Conservation (phyloP, 2,888 invertebrate genomes). For the Eupithecia abbreviata region DNA sequence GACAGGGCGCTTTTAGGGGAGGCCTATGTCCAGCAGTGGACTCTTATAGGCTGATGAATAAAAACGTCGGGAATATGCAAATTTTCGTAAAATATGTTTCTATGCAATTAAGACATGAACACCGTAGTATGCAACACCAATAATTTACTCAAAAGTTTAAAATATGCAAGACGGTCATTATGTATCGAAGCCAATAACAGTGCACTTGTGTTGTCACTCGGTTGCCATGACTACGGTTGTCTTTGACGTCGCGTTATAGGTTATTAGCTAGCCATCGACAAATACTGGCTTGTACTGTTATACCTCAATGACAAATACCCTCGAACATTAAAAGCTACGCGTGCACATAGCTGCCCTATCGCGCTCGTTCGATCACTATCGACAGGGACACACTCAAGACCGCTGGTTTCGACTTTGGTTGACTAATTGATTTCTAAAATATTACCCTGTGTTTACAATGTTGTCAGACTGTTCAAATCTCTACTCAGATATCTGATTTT, state of each 20-base stretch:
- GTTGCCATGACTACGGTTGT: conserved; percentile 74
- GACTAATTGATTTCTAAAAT: neutral
- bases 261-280: conserved; percentile 80
- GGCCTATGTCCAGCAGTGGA: no score
- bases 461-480: neutral
- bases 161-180: conserved; percentile 27
- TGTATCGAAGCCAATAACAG: conserved; percentile 41
- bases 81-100: neutral
- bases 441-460: neutral
- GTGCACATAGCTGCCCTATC: conserved; percentile 54
- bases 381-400: conserved; percentile 25
- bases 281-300: conserved; percentile 31
- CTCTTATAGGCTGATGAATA: neutral
- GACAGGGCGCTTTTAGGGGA: no score
- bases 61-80: neutral
- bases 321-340: conserved; percentile 55
- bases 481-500: neutral
- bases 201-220: conserved; percentile 69
- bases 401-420: neutral
- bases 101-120: neutral
- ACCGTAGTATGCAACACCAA: neutral
- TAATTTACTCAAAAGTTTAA: conserved; percentile 1
- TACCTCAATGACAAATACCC: conserved; percentile 70
- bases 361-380: conserved; percentile 58
- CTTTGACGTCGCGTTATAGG: conserved; percentile 69